Evolutionary conservation across 2,888 invertebrate species (phyloP), one percentile per base, ranked within the genome.

Genomic region (Halocaridina rubra): DNA sequence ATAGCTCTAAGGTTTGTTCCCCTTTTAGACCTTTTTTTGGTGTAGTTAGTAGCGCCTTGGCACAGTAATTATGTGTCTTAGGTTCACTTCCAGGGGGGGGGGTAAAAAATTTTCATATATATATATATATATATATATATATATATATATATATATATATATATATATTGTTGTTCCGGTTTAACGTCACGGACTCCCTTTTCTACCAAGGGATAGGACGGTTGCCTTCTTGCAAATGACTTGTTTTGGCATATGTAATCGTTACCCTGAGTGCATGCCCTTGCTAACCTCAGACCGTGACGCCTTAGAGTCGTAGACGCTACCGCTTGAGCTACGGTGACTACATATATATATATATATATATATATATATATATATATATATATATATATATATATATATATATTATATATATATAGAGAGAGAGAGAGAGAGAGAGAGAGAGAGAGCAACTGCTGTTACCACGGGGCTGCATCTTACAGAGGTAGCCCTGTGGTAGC

Each of bases 121-220:
- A 64, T 64, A 16, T 22, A 19, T 19, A 64, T 64, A 10, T 64
- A 64, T 64, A 64, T 64, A 64, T 19, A 64, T 64, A 64, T 5
- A 64, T 64, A 64, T 64, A 64, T 64, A 64, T 64, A 64, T 64
- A 64, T 64, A 64, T 5, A 64, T 64, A 64, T 64, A 64, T 64
- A 64, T 64, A 64, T 64, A 3, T 64, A 19, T 3, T 22, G 13
- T 5, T 64, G 22, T 64, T 19, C 13, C 2, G 27, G 13, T 22
- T 64, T 19, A 19, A 64, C 22, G 22, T 5, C 13, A n/a, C n/a
- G n/a, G n/a, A n/a, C n/a, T 7, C n/a, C n/a, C n/a, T 7, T 61
- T 7, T 61, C n/a, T 61, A 7, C n/a, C n/a, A 13, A 7, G 7
- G 22, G n/a, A 7, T 39, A 8, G 13, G 13, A 13, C 13, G 7